phyloP scores from a whole-genome alignment of 1,140 invertebrate species.

The Ips nitidus region DNA sequence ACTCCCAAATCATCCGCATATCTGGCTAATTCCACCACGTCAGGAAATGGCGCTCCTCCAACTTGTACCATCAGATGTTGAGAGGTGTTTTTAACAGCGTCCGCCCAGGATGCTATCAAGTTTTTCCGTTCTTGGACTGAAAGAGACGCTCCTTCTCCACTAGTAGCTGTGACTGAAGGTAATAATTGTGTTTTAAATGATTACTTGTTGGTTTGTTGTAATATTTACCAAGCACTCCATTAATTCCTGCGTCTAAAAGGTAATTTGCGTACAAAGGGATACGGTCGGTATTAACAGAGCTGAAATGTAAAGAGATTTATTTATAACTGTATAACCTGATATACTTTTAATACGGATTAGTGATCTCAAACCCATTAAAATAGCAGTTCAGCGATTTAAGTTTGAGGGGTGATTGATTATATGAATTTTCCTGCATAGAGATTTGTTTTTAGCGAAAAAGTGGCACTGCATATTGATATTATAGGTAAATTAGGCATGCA shows the following conservation, averaged over 20 bases:
- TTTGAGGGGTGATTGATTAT: no score
- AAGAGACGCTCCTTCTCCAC: slow-evolving; percentile 76
- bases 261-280: slow-evolving; percentile 66
- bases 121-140: slow-evolving; percentile 70
- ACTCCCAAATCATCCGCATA: slow-evolving; percentile 70
- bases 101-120: slow-evolving; percentile 68
- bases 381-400: no score
- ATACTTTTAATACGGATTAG: no score
- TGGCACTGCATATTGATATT: no score
- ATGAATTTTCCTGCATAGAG: no score
- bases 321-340: no score
- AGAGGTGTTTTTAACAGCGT: slow-evolving; percentile 57
- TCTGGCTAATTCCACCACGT: slow-evolving; percentile 70
- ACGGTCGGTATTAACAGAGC: slow-evolving; percentile 57
- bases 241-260: slow-evolving; percentile 60
- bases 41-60: slow-evolving; percentile 69
- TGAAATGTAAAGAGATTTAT: slow-evolving; percentile 20
- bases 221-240: slow-evolving; percentile 64
- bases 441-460: no score
- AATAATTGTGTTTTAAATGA: background rate
- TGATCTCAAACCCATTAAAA: no score
- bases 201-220: background rate
- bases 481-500: no score
- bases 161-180: slow-evolving; percentile 73
- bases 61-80: slow-evolving; percentile 77